Percentiles rank a stretch among this genome's conserved stretches.
These are phyloP conservation scores for Lipotes vexillifer DNA, from an alignment of 2,113 vertebrate genomes.

Conservation along the genomic window DNA sequence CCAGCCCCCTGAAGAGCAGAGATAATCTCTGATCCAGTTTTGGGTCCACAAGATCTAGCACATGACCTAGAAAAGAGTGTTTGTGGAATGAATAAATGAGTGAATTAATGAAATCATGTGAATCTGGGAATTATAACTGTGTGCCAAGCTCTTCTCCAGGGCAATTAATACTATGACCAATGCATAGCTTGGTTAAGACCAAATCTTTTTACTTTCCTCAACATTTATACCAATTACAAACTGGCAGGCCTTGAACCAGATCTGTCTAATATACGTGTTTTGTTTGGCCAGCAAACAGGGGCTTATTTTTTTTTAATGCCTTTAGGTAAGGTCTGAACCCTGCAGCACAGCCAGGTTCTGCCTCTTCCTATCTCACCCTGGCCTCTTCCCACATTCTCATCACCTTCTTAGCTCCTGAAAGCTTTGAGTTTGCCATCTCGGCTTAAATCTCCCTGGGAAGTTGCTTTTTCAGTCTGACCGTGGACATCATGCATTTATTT, in stretches of 20 bases:
- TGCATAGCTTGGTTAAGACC: conserved; percentile 18
- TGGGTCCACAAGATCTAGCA: neutral
- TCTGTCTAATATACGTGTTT: conserved; percentile 35
- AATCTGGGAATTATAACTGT: neutral
- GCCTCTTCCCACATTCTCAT: neutral
- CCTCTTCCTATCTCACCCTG: neutral
- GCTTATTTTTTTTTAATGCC: neutral
- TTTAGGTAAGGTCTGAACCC: neutral
- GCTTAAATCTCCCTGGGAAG: neutral
- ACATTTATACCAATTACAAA: neutral
- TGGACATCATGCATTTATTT: conserved; percentile 30
- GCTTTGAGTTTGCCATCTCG: neutral
- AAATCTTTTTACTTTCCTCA: neutral
- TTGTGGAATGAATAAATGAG: neutral
- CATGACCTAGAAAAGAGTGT: neutral
- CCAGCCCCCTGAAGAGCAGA: neutral
- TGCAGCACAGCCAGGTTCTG: neutral
- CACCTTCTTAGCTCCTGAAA: neutral
- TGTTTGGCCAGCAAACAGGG: neutral
- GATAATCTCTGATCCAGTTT: neutral
- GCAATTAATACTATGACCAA: neutral
- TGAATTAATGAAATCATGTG: neutral
- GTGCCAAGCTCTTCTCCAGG: neutral
- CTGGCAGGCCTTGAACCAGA: conserved; percentile 31
- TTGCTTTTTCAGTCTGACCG: neutral